A percentile compares a stretch with the other conserved stretches of the same genome.
phyloP scores from a whole-genome alignment of 2,113 vertebrate genomes.

The Eonycteris spelaea region DNA sequence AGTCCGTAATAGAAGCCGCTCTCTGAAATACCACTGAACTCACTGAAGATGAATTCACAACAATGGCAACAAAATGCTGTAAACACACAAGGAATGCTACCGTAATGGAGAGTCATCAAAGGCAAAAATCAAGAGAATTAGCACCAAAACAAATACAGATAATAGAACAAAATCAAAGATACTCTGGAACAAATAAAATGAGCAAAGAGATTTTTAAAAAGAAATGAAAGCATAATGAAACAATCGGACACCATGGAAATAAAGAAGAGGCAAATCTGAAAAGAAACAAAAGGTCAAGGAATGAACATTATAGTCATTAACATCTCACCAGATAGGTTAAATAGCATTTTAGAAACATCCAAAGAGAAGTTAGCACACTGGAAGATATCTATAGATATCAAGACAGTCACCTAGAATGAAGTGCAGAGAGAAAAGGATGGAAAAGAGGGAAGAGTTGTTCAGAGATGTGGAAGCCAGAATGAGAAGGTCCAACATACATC shows the following conservation, averaged over 20 bases:
- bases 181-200: neutral
- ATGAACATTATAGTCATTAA: neutral
- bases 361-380: constrained; percentile 12
- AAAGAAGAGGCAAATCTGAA: neutral
- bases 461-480: neutral
- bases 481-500: neutral
- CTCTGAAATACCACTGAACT: neutral
- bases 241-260: neutral
- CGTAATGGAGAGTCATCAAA: neutral
- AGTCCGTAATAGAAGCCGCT: neutral
- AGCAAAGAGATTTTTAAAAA: neutral
- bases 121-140: neutral
- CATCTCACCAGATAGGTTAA: neutral
- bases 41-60: neutral
- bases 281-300: constrained; percentile 7
- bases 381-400: neutral
- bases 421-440: neutral
- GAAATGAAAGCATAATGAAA: neutral
- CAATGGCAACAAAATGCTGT: neutral
- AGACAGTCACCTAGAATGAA: neutral
- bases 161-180: neutral
- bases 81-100: neutral
- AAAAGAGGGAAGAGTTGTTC: neutral
- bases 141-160: neutral
- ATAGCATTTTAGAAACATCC: neutral